Base-by-base conservation (phyloP, 2,888 invertebrate genomes). In the Tachina grossa region DNA sequence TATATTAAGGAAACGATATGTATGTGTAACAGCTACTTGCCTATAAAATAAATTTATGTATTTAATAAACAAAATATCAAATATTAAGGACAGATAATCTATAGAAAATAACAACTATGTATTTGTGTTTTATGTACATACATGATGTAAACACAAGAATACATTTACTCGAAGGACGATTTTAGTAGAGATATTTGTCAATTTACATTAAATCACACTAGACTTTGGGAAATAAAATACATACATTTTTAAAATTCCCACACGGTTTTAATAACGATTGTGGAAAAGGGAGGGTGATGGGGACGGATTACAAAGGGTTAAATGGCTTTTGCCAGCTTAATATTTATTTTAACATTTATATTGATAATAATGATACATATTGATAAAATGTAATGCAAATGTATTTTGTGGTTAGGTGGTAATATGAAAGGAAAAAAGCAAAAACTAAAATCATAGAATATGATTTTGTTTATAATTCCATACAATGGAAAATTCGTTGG, bases 391-490 rank as follows among this genome's bases (percentile, higher is more conserved):
- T 69, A 49, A 10, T 74, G 57, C 57, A 76, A 76, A 69, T 69
- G 51, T 47, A 47, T 53, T 63, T 82, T 79, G 79, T 57, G 79
- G 79, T 55, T 72, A n/a, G 55, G 19, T 53, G 51, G 2, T 39
- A 19, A 55, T 61, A 3, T 45, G n/a, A 41, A 16, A 5, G 14
- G 31, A 71, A 9, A 10, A 8, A 16, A 10, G 8, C 4, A 68
- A 68, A 39, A 31, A 57, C 16, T 41, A 59, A 68, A 74, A 76
- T 65, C 55, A 69, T 69, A 55, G 71, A 63, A 71, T 76, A 71
- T 65, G 65, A 49, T 63, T 76, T 76, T 57, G 49, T 76, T 65
- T 82, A 71, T 57, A 75, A 81, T 22, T 51, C 68, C 61, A 43
- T 13, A 66, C 39, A 45, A 61, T 51, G 45, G 6, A 65, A 39